phyloP scores from a whole-genome alignment of 2,888 invertebrate genomes.

The Amblyteles armatorius region DNA sequence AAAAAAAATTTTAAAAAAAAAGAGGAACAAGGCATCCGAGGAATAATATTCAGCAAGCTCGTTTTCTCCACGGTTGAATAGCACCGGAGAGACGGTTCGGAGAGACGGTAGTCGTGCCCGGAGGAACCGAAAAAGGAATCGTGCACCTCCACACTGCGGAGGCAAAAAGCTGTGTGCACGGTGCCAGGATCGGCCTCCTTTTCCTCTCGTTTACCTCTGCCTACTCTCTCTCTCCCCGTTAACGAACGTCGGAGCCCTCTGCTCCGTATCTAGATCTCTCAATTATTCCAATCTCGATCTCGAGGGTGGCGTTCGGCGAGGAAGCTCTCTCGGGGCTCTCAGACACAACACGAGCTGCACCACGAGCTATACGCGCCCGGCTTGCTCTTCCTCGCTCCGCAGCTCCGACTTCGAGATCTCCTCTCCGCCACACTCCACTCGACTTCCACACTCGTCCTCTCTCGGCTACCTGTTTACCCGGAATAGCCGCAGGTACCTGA shows the following conservation, averaged over 20 bases:
- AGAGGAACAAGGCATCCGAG: neutral
- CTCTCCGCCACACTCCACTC: conserved; percentile 38
- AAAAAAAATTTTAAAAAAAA: too few relatives aligned
- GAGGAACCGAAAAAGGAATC: conserved; percentile 56
- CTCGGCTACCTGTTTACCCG: conserved; percentile 72
- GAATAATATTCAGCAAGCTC: conserved; percentile 34
- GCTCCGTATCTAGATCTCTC: conserved; percentile 72
- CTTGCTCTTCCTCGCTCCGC: conserved; percentile 11
- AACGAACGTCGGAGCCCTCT: conserved; percentile 61
- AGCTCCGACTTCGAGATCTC: conserved; percentile 37
- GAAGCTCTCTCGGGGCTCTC: conserved; percentile 41
- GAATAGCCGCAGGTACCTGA: conserved; percentile 65
- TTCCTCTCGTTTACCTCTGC: conserved; percentile 24
- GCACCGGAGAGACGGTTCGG: conserved; percentile 27
- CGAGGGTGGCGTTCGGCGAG: conserved; percentile 65
- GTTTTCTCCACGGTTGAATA: conserved; percentile 24
- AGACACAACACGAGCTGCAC: conserved; percentile 40
- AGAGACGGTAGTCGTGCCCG: conserved; percentile 25
- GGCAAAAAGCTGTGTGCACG: conserved; percentile 13
- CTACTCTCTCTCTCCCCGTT: conserved; percentile 51
- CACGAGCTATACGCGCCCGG: conserved; percentile 33
- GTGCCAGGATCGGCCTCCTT: conserved; percentile 22
- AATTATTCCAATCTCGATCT: conserved; percentile 74
- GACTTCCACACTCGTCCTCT: conserved; percentile 33
- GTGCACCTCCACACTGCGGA: neutral